Base-by-base conservation (phyloP, 2,113 vertebrate genomes). In the Chaetura pelagica region DNA sequence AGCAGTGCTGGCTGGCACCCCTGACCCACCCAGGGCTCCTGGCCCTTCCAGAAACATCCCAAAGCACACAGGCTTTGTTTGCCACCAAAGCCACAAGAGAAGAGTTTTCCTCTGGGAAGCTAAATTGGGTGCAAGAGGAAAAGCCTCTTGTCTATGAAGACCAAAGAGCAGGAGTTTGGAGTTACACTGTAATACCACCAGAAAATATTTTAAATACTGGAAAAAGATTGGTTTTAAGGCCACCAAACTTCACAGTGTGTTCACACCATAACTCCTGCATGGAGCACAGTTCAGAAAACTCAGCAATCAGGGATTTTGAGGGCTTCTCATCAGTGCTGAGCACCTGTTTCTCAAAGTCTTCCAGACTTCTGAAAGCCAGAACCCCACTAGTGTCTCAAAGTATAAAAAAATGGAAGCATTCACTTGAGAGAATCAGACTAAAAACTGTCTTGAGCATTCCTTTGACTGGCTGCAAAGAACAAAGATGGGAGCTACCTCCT, bases 21-120 rank as follows among this genome's bases (percentile, higher is more conserved):
- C 22, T 0, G 0, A 10, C 26, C 48, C 22, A 18, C 1, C 3
- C n/a, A 42, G 57, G 10, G n/a, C 72, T 89, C 61, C 46, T 0
- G 2, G 80, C 14, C 30, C 23, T n/a, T 35, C 54, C 48, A 52
- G 61, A 16, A 79, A 15, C 32, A 32, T 0, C 6, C 23, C 68
- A 66, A 18, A 73, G 58, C 76, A 71, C 55, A 7, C 0, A 8
- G 30, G 15, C 51, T 24, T 4, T 24, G 26, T 20, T 57, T 84
- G 42, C 49, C 16, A 4, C 34, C 24, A 59, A 81, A 77, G 23
- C 54, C 17, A 32, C 35, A 38, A 6, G 27, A 59, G 18, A 77
- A 24, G 6, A 19, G 32, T 30, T 49, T 22, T 72, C 35, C 49
- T 74, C 46, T 49, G 8, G 35, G 35, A 78, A 48, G 19, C 26